Base-by-base conservation (phyloP, 2,113 vertebrate species). In the Girardinichthys multiradiatus region DNA sequence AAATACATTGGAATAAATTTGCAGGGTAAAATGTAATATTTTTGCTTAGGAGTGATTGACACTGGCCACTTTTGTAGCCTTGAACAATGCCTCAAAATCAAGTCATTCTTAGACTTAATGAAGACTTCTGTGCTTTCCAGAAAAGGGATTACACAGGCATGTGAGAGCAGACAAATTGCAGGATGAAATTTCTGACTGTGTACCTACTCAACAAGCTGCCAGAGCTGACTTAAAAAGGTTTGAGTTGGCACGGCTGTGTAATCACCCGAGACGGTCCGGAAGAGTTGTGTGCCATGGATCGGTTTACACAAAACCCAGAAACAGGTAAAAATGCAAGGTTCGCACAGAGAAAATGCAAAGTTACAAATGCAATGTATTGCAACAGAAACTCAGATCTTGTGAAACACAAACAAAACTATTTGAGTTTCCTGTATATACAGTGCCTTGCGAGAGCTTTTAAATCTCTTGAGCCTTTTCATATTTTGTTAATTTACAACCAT, bases 291-390 rank as follows among this genome's bases (percentile, higher is more conserved):
- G 86, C 80, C 85, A 69, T 14, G 83, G 89, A 89, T 93, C 84
- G 45, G 81, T 91, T 93, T 92, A 91, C 91, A 85, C 31, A 68
- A 86, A 90, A 87, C 88, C 65, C 73, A 79, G 82, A 84, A 88
- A 84, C 76, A 79, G 65, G 78, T 79, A 19, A 92, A 90, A 89
- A 79, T 86, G 90, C 90, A 82, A 81, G 31, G 80, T 86, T 76
- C 59, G 77, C 92, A 92, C 79, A 5, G 42, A 45, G 89, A 62
- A 70, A 15, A 21, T 85, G 90, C 84, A 89, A 90, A 5, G 42
- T 45, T 45, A 45, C 42, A 45, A 45, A 45, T 45, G 42, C 42
- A 45, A 45, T 45, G 42, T 5, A 19, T 45, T 81, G 48, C 24
- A 54, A 10, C 85, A 76, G 88, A 93, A 88, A 87, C 91, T 91